Conservation (phyloP, 2,113 vertebrate species). For the Toxotes chatareus region DNA sequence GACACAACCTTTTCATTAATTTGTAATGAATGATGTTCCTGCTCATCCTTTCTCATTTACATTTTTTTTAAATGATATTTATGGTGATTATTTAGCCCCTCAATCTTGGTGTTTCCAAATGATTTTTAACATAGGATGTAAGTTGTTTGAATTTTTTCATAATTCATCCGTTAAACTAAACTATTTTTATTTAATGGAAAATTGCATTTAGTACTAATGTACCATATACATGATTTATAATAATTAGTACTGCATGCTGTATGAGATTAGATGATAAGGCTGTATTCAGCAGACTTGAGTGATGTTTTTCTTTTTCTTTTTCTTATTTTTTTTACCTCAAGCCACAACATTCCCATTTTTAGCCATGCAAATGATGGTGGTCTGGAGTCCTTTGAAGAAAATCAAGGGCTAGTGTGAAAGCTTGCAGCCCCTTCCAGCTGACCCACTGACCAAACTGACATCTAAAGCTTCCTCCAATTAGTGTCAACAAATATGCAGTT, state of each 20-base stretch:
- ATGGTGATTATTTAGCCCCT: no score
- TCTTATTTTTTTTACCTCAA: constrained; percentile 31
- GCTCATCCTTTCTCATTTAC: no score
- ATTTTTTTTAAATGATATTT: neutral
- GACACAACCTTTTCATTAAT: neutral
- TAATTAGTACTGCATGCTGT: neutral
- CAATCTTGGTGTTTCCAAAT: no score
- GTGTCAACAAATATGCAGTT: constrained; percentile 60
- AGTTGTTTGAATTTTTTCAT: no score
- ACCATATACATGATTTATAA: neutral
- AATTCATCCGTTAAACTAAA: no score
- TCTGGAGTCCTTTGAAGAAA: constrained; percentile 63
- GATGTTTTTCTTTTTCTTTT: constrained; percentile 4
- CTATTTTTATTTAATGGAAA: no score
- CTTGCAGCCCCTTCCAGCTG: constrained; percentile 10
- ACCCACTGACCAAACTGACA: constrained; percentile 40
- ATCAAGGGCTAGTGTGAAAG: constrained; percentile 67
- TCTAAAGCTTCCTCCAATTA: constrained; percentile 75
- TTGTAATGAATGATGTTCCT: neutral
- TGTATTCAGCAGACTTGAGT: neutral
- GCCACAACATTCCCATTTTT: constrained; percentile 34
- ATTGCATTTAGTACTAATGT: neutral
- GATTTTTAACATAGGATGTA: no score
- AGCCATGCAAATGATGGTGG: constrained; percentile 10
- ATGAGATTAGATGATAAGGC: neutral